Evolutionary conservation across 2,113 vertebrate genomes (phyloP).

Genomic region (Brachionichthys hirsutus): DNA sequence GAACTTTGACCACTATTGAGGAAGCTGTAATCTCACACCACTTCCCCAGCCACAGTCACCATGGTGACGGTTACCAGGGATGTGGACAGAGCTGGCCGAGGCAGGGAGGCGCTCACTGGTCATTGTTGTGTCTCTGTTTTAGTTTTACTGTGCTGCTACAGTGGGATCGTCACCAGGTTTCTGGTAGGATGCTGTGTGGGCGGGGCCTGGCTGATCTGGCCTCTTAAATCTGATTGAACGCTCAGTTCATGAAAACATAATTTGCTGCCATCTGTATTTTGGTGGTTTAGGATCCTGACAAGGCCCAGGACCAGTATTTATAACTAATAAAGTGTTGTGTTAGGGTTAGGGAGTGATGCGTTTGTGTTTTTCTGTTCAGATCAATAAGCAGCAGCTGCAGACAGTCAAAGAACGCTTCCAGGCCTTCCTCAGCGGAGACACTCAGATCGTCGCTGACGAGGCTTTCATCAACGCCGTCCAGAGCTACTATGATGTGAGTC

Average conservation of each 20-base stretch:
- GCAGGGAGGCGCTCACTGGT: conserved; percentile 1
- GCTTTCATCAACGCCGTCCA: conserved; percentile 99
- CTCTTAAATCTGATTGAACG: too few relatives aligned
- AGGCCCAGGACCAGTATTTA: too few relatives aligned
- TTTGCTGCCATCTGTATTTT: too few relatives aligned
- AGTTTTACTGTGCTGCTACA: too few relatives aligned
- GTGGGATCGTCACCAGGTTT: too few relatives aligned
- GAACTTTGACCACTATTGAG: conserved; percentile 46
- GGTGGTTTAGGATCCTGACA: too few relatives aligned
- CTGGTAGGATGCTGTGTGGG: too few relatives aligned
- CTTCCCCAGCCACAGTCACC: conserved; percentile 39
- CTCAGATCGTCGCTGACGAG: conserved; percentile 97
- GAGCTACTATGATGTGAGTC: conserved; percentile 95
- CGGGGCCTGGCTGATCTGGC: too few relatives aligned
- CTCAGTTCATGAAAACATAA: too few relatives aligned
- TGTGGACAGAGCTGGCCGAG: conserved; percentile 8
- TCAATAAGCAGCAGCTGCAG: conserved; percentile 96
- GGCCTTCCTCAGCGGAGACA: conserved; percentile 94
- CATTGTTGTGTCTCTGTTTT: not conserved
- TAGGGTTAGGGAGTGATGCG: too few relatives aligned
- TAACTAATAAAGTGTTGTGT: too few relatives aligned
- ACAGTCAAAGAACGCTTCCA: conserved; percentile 96
- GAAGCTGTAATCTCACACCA: conserved; percentile 40
- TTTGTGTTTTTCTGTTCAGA: conserved; percentile 74
- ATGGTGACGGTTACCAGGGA: conserved; percentile 49